Conservation (phyloP, 1,140 invertebrate species). For the Heliconius congener region DNA sequence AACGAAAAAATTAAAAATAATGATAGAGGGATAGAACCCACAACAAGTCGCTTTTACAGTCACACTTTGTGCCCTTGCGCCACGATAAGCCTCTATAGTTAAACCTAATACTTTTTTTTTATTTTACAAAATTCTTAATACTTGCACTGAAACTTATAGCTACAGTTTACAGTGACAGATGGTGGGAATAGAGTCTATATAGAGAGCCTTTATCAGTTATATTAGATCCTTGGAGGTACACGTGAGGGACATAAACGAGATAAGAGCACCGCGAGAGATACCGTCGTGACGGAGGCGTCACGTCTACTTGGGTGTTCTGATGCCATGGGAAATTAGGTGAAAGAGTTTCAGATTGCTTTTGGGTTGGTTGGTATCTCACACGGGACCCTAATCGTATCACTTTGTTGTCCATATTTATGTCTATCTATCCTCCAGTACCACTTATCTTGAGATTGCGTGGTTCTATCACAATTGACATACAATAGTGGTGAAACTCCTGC, state of each 20-base stretch:
- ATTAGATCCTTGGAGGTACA: constrained; percentile 17
- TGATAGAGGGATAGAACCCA: too few species aligned
- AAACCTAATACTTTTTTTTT: not conserved
- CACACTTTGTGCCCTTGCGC: not conserved
- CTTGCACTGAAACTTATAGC: not conserved
- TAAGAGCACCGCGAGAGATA: constrained; percentile 17
- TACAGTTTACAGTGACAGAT: not conserved
- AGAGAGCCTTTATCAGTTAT: constrained; percentile 2
- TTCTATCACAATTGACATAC: too few species aligned
- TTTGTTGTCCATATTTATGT: too few species aligned
- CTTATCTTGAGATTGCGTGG: too few species aligned
- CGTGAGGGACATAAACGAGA: constrained; percentile 41
- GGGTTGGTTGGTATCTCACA: too few species aligned
- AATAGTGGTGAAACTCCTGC: too few species aligned
- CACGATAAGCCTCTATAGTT: not conserved
- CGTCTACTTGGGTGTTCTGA: constrained; percentile 37
- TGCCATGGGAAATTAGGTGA: not conserved
- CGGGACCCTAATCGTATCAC: too few species aligned
- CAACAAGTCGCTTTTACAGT: not conserved
- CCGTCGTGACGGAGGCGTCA: constrained; percentile 35
- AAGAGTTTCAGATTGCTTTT: too few species aligned
- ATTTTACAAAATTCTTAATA: not conserved
- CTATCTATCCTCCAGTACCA: too few species aligned
- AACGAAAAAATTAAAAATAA: too few species aligned
- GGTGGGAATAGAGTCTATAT: constrained; percentile 6